Evolutionary conservation across 2,113 vertebrate genomes (phyloP), one percentile per base, ranked within the genome.

Genomic region (Myiozetetes cayanensis): DNA sequence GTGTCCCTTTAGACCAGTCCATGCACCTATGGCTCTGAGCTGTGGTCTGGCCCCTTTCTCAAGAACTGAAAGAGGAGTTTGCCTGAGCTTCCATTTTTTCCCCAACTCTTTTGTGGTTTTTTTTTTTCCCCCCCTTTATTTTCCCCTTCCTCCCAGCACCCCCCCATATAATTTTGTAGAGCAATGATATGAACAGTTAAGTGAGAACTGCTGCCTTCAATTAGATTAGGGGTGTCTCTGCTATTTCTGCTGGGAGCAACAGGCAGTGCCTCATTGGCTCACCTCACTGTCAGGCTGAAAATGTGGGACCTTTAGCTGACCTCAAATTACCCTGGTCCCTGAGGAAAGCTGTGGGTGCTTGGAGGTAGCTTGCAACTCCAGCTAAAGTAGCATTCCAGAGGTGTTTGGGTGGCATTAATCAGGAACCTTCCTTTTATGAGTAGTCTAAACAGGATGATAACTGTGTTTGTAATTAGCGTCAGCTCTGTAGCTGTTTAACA

Each of bases 71-170:
- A 88, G 44, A 56, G 7, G 16, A 76, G 21, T 73, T 95, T 77
- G 15, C 28, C 24, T 62, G 23, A 47, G 23, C 33, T 91, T 70
- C 39, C 3, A 2, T 19, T 55, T 56, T 47, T 28, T 1, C 0
- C 16, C n/a, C n/a, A n/a, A n/a, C n/a, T n/a, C n/a, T n/a, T n/a
- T n/a, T n/a, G n/a, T n/a, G n/a, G n/a, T n/a, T n/a, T n/a, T 39
- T 37, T 28, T 20, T 13, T 44, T 12, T 13, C 10, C 6, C 3
- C 7, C 4, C 22, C 2, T 41, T 18, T 24, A 24, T 4, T 3
- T 18, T 18, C 25, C 37, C 17, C 20, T 14, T 19, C 9, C 5
- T 1, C 11, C 0, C 1, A n/a, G n/a, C 1, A 14, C 9, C 2
- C 9, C 0, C 1, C 2, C 14, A 6, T 12, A 11, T 12, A 11